Evolutionary conservation across 2,888 invertebrate species (phyloP).

Genomic region (Agrotis puta): DNA sequence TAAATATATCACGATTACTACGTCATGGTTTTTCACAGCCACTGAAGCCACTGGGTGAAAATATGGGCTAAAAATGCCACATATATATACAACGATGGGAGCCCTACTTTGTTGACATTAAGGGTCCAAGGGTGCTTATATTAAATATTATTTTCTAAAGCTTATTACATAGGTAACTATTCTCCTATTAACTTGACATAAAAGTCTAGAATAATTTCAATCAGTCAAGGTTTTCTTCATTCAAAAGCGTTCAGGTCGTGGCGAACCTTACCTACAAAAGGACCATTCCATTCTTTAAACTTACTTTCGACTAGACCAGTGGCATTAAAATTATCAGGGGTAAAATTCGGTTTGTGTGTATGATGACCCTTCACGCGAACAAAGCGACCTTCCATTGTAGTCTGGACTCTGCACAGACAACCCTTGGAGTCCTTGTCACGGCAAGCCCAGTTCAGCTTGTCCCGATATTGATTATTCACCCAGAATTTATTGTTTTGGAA

Average conservation of each 20-base stretch:
- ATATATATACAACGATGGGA: constrained; percentile 25
- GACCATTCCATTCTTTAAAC: constrained; percentile 66
- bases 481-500: constrained; percentile 87
- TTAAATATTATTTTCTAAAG: constrained; percentile 23
- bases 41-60: constrained; percentile 59
- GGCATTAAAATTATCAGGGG: constrained; percentile 82
- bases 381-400: constrained; percentile 86
- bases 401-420: constrained; percentile 87
- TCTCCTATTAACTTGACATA: constrained; percentile 9
- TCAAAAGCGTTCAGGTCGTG: constrained; percentile 43
- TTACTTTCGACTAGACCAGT: constrained; percentile 70
- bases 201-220: constrained; percentile 13
- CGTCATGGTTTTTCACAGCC: constrained; percentile 67
- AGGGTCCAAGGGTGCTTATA: constrained; percentile 22
- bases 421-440: constrained; percentile 85
- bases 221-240: constrained; percentile 25
- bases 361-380: constrained; percentile 84
- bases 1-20: constrained; percentile 60
- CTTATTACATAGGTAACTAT: constrained; percentile 10
- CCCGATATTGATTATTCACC: constrained; percentile 88
- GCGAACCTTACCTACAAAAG: constrained; percentile 49
- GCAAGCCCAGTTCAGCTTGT: constrained; percentile 88
- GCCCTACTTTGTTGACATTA: constrained; percentile 23
- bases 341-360: constrained; percentile 85
- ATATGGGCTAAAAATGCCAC: constrained; percentile 47